Base-by-base conservation (phyloP, 53 echinoderm and acorn worm species). In the Luidia sarsii region DNA sequence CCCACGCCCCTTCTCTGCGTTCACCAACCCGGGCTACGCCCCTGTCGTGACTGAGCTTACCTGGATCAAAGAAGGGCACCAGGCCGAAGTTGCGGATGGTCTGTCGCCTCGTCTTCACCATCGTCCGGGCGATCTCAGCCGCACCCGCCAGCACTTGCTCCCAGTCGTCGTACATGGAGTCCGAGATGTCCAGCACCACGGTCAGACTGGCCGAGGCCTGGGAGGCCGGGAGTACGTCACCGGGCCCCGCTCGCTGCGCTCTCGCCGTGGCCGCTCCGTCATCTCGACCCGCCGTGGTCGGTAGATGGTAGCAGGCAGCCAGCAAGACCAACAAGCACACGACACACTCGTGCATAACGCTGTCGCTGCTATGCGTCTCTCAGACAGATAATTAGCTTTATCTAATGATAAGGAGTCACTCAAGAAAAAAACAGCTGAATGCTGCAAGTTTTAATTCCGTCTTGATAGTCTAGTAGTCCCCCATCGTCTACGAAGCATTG, bases 11-110 rank as follows among this genome's bases (percentile, higher is more conserved):
- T 3, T 20, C 51, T 3, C 18, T 20, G 20, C 51, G 15, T 51
- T 51, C 18, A 51, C 3, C 15, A 51, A 51, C 18, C 3, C 3
- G 15, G 15, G 18, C 51, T 18, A 16, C 51, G 18, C 51, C 6
- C 51, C 51, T 16, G 51, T 3, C 3, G 51, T 7, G 51, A 46
- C 48, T n/a, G n/a, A 52, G 3, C n/a, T 83, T 86, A 95, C 95
- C 82, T 80, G 95, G 92, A 82, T 95, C 95, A 50, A 92, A 90
- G 54, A 95, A 95, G 64, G 95, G 92, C 21, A 95, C 95, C 68
- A 95, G 80, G 23, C 88, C 95, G 82, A 87, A 95, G 70, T 92
- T 95, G 55, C 90, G 85, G n/a, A 92, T 39, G 16, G 41, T 54
- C 21, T 85, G 73, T 29, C 92, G 92, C 52, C 83, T 63, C 27